phyloP scores from a whole-genome alignment of 2,113 vertebrate species.

The Engystomops pustulosus region DNA sequence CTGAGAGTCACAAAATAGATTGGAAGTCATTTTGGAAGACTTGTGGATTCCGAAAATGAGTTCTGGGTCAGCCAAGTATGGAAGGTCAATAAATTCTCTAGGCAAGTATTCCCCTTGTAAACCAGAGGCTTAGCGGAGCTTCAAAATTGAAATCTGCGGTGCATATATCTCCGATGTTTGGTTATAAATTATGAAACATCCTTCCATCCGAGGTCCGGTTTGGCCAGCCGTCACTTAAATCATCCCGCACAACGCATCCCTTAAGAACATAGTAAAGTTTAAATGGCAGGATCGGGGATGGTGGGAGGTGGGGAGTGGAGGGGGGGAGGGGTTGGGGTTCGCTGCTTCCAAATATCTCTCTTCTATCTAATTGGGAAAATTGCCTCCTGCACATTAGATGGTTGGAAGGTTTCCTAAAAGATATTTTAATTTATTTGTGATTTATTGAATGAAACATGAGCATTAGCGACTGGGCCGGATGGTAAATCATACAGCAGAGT shows the following conservation, averaged over 20 bases:
- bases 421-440: constrained; percentile 54
- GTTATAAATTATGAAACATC: constrained; percentile 51
- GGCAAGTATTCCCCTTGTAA: constrained; percentile 58
- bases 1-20: constrained; percentile 59
- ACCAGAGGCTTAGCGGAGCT: constrained; percentile 40
- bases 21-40: constrained; percentile 59
- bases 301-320: not conserved
- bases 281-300: constrained; percentile 30
- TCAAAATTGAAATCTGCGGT: constrained; percentile 40
- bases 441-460: constrained; percentile 55
- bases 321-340: not conserved
- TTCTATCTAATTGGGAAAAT: constrained; percentile 55
- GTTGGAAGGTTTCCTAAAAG: constrained; percentile 52
- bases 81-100: constrained; percentile 58
- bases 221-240: constrained; percentile 52
- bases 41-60: constrained; percentile 57
- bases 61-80: constrained; percentile 57
- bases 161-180: constrained; percentile 54
- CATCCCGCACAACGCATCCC: constrained; percentile 47
- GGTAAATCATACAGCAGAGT: constrained; percentile 40
- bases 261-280: constrained; percentile 45
- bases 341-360: constrained; percentile 40
- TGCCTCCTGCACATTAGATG: constrained; percentile 39
- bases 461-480: constrained; percentile 36
- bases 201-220: constrained; percentile 55